Evolutionary conservation across 2,113 vertebrate species (phyloP).

Genomic region (Plotosus lineatus): DNA sequence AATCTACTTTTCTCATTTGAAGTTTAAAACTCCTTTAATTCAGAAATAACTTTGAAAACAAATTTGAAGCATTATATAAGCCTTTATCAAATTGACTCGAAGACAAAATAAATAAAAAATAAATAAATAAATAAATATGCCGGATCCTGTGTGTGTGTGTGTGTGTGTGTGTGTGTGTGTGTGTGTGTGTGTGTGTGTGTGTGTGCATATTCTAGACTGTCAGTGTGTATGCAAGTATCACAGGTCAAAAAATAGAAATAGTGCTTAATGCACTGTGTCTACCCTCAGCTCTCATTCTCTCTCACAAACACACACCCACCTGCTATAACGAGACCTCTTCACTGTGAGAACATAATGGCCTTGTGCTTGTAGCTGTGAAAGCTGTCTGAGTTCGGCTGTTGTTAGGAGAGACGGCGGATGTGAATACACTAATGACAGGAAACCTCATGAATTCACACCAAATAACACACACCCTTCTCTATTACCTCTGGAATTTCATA

Average conservation of each 20-base stretch:
- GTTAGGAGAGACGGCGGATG: constrained; percentile 32
- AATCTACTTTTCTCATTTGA: neutral
- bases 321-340: constrained; percentile 44
- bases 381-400: constrained; percentile 41
- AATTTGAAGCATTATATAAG: neutral
- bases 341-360: constrained; percentile 41
- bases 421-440: constrained; percentile 34
- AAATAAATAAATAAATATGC: no score
- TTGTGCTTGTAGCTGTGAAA: constrained; percentile 42
- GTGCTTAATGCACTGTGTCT: constrained; percentile 29
- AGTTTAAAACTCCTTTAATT: neutral
- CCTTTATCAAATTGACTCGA: neutral
- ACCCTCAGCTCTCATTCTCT: neutral
- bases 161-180: neutral
- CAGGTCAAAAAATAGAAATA: constrained; percentile 28
- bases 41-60: neutral
- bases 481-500: constrained; percentile 10
- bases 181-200: no score
- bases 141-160: no score
- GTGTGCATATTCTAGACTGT: neutral
- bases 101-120: neutral
- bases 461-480: constrained; percentile 14
- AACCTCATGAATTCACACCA: constrained; percentile 17
- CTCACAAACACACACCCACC: constrained; percentile 36
- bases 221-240: neutral